phyloP scores from a whole-genome alignment of 2,113 vertebrate species.

The Catharus fuscescens region DNA sequence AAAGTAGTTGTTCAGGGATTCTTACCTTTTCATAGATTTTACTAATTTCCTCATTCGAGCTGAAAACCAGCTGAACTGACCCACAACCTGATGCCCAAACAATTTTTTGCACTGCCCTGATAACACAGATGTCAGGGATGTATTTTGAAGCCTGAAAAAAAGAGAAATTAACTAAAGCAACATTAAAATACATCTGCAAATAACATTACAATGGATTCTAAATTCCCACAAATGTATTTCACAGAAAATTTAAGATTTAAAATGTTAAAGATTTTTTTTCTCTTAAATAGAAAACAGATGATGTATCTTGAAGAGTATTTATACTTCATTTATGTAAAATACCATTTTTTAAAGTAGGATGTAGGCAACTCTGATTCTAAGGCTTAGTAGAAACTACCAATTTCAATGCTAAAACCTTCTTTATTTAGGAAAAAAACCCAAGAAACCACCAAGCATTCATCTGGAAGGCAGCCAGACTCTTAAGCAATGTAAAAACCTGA shows the following conservation, averaged over 20 bases:
- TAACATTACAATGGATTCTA: background rate
- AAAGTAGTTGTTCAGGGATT: background rate
- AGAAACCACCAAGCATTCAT: background rate
- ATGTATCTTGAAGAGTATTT: background rate
- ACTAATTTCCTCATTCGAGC: conserved; percentile 96
- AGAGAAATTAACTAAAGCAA: conserved; percentile 35
- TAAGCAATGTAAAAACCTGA: background rate
- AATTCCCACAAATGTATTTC: background rate
- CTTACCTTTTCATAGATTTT: conserved; percentile 98
- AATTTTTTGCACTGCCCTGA: conserved; percentile 97
- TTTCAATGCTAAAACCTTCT: background rate
- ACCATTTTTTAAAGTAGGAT: background rate
- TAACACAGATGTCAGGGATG: conserved; percentile 98
- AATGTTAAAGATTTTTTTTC: background rate
- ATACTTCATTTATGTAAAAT: background rate
- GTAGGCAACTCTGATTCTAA: background rate
- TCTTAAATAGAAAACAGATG: background rate
- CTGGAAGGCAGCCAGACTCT: background rate
- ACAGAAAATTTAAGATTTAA: background rate
- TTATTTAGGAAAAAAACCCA: background rate
- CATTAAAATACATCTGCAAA: background rate
- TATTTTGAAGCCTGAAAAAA: conserved; percentile 92
- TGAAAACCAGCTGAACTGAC: conserved; percentile 95
- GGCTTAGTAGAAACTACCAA: background rate
- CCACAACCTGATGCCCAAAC: conserved; percentile 98